phyloP scores from a whole-genome alignment of 2,888 invertebrate species.

The Polymixis lichenea region DNA sequence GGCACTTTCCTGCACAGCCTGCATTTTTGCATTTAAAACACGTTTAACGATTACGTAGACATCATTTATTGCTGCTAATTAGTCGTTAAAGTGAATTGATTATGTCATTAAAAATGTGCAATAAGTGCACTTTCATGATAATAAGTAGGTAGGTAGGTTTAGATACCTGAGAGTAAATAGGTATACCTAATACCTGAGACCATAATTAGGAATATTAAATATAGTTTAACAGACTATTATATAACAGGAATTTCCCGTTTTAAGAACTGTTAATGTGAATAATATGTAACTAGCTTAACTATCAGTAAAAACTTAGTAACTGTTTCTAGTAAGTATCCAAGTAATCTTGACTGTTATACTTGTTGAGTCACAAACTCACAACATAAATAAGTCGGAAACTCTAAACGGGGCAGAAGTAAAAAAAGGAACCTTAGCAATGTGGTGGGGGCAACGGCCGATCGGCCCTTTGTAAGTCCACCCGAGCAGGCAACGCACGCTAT shows the following conservation, averaged over 20 bases:
- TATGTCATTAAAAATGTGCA: constrained; percentile 54
- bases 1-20: not conserved
- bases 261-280: constrained; percentile 24
- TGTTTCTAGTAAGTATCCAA: constrained; percentile 8
- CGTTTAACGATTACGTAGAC: constrained; percentile 54
- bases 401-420: constrained; percentile 72
- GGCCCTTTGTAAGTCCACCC: constrained; percentile 72
- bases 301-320: constrained; percentile 5
- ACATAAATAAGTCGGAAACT: constrained; percentile 61
- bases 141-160: not conserved
- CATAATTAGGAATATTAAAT: not conserved
- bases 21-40: constrained; percentile 42
- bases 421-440: constrained; percentile 73
- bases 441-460: constrained; percentile 83
- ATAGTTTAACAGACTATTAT: not conserved
- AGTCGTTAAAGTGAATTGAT: constrained; percentile 42
- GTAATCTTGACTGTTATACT: constrained; percentile 21
- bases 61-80: constrained; percentile 49
- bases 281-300: not conserved
- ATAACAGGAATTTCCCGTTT: constrained; percentile 14
- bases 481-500: constrained; percentile 58
- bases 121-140: constrained; percentile 41
- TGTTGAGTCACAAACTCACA: constrained; percentile 25
- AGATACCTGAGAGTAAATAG: not conserved
- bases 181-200: not conserved